Conservation (phyloP, 2,113 vertebrate genomes). For the Leptosomus discolor region DNA sequence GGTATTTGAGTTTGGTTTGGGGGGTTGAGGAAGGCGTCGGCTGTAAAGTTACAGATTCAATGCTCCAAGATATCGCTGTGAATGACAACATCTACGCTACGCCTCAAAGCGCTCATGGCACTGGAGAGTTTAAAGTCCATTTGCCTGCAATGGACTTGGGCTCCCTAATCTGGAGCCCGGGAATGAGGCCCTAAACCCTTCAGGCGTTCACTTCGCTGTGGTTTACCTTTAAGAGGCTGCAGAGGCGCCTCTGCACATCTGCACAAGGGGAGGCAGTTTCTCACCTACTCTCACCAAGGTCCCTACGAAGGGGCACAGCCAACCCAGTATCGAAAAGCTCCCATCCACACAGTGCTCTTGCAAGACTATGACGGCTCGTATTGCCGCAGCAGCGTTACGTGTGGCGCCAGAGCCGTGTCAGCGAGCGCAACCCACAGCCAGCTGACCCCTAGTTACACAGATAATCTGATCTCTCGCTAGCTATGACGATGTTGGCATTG, state of each 20-base stretch:
- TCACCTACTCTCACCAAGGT: background rate
- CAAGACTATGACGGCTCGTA: background rate
- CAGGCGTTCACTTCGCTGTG: background rate
- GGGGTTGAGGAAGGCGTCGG: background rate
- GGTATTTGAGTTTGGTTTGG: conserved; percentile 59
- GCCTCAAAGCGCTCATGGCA: background rate
- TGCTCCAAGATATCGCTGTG: background rate
- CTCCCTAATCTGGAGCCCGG: background rate
- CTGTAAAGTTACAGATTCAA: background rate
- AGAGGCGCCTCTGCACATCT: background rate
- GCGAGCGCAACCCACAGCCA: background rate
- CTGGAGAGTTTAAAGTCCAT: background rate
- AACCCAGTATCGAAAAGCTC: background rate
- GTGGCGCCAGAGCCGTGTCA: background rate
- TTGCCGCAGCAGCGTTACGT: background rate
- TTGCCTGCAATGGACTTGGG: background rate
- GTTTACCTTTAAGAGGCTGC: background rate
- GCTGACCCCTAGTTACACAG: background rate
- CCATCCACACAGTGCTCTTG: background rate
- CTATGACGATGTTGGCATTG: conserved; percentile 41
- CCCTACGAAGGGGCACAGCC: background rate
- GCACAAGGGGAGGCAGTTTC: background rate
- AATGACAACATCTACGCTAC: background rate
- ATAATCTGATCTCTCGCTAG: conserved; percentile 13
- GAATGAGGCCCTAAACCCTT: background rate